Base-by-base conservation (phyloP, 2,797 vertebrate species). In the Tarsius wallacei region DNA sequence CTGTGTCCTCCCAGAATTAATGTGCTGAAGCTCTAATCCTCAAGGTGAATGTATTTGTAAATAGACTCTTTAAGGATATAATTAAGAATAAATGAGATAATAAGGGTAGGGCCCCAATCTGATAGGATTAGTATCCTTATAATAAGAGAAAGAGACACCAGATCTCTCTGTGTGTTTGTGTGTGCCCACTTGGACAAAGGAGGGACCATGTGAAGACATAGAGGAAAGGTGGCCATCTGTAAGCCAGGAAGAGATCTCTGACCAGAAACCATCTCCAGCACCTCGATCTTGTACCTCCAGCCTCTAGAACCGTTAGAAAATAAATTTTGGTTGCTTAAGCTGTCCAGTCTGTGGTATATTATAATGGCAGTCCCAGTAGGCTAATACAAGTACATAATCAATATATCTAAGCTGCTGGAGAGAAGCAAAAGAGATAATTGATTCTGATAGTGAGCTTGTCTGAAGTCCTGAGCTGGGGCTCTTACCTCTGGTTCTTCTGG, bases 381-480 rank as follows among this genome's bases (percentile, higher is more conserved):
- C 49, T 57, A 70, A 71, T 91, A 66, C 19, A 70, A 91, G 53
- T 49, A 94, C 28, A n/a, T 51, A 91, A 36, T 88, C 78, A 36
- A 86, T 33, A 64, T 81, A 57, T 16, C 51, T 93, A 74, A 96
- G 53, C 61, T 71, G 28, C 49, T 97, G 70, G 73, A 96, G 19
- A 88, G 13, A 47, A 92, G 77, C 55, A 88, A 97, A 78, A 96
- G 53, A 51, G 36, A 66, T 78, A 81, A 82, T 36, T 96, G 70
- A 89, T 87, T 94, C 53, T 81, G 61, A 53, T 71, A 81, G 22
- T 90, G 63, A 93, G 68, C 64, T 94, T 57, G 66, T 94, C 85
- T 66, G 12, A 93, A 90, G 68, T 70, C 33, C 47, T 90, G 61
- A 86, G 51, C 12, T 87, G 51, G 59, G 47, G 21, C n/a, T 66